Evolutionary conservation across 2,113 vertebrate species (phyloP).

Genomic region (Lepus americanus): DNA sequence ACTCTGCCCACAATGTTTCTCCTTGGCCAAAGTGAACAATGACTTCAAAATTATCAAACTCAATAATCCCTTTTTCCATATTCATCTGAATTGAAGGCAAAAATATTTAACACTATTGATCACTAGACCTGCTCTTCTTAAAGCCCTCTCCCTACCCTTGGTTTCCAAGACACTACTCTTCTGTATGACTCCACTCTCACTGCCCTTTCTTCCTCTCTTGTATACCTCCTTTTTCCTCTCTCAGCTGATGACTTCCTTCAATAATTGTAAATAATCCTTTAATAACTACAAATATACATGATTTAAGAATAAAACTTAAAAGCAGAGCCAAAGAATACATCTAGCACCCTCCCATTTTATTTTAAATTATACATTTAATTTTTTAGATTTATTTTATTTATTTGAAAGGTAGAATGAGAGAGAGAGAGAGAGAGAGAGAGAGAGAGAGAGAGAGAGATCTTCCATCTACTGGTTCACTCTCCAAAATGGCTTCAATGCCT

Average conservation of each 20-base stretch:
- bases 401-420: no score
- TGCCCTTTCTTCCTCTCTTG: slow-evolving; percentile 7
- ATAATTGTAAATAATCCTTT: no score
- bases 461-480: no score
- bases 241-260: background rate
- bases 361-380: no score
- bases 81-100: slow-evolving; percentile 30
- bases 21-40: slow-evolving; percentile 45
- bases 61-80: slow-evolving; percentile 7
- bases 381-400: no score
- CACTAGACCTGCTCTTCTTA: background rate
- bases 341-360: no score
- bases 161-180: slow-evolving; percentile 27
- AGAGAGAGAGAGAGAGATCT: no score
- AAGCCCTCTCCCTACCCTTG: slow-evolving; percentile 8
- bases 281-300: no score
- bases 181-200: slow-evolving; percentile 15
- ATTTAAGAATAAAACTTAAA: no score
- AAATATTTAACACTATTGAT: slow-evolving; percentile 16
- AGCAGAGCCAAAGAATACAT: no score
- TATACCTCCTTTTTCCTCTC: background rate
- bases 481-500: no score
- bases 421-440: no score
- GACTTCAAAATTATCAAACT: slow-evolving; percentile 18
- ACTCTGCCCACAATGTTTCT: background rate